Percentiles rank a stretch among this genome's conserved stretches.
These are phyloP conservation scores for Cremastobaeus sp. DNA, from an alignment of 2,888 invertebrate species.

Conservation along the genomic window DNA sequence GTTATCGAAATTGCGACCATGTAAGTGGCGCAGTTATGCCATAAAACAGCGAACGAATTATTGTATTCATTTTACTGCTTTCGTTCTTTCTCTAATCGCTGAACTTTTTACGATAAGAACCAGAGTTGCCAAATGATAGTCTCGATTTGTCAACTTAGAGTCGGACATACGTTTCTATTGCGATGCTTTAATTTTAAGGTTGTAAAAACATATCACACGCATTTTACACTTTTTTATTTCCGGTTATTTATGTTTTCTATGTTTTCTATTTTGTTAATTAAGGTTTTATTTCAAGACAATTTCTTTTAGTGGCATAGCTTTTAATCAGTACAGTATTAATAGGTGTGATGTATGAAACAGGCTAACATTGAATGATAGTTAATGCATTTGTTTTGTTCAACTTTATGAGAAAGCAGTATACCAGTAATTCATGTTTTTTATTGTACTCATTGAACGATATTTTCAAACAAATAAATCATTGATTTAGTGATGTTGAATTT, in stretches of 20 bases:
- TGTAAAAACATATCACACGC: slow-evolving; percentile 55
- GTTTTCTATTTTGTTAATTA: slow-evolving; percentile 16
- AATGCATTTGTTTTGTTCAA: too few relatives aligned
- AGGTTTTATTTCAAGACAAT: too few relatives aligned
- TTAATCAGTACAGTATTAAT: slow-evolving; percentile 41
- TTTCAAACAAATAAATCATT: too few relatives aligned
- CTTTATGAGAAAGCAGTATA: too few relatives aligned
- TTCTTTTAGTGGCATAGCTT: slow-evolving; percentile 30
- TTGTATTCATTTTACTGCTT: slow-evolving; percentile 13
- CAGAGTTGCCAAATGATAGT: too few relatives aligned
- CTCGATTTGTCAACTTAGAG: too few relatives aligned
- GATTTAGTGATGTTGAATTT: too few relatives aligned
- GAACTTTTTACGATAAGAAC: too few relatives aligned
- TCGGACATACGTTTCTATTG: slow-evolving; percentile 15
- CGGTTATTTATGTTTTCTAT: not conserved
- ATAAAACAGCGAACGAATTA: slow-evolving; percentile 16
- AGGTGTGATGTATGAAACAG: slow-evolving; percentile 33
- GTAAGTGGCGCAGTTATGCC: slow-evolving; percentile 19
- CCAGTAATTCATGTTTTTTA: too few relatives aligned
- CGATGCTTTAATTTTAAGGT: slow-evolving; percentile 41
- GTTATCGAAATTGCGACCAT: too few relatives aligned
- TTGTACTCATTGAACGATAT: too few relatives aligned
- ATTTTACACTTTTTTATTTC: slow-evolving; percentile 27
- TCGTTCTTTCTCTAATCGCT: too few relatives aligned
- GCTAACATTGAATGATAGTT: slow-evolving; percentile 7